These are phyloP conservation scores for Cottus gobio DNA, from an alignment of 2,113 vertebrate genomes.

Conservation along the genomic window DNA sequence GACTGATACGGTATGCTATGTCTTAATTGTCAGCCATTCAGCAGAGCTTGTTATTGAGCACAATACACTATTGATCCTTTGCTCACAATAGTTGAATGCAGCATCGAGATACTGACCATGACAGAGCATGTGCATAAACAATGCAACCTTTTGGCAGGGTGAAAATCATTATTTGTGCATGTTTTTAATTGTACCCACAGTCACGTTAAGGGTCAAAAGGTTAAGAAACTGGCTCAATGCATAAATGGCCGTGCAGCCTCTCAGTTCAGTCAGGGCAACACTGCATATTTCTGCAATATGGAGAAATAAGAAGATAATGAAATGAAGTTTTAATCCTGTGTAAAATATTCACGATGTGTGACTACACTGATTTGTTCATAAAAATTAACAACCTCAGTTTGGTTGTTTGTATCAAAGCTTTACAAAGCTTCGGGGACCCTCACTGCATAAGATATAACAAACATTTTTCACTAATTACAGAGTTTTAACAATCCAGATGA, in stretches of 20 bases:
- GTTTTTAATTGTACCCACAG: constrained; percentile 6
- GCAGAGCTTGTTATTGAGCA: constrained; percentile 46
- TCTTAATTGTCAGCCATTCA: constrained; percentile 46
- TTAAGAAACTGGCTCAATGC: background rate
- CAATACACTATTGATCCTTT: constrained; percentile 57
- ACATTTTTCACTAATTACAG: constrained; percentile 72
- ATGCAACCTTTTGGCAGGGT: background rate
- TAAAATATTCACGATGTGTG: constrained; percentile 69
- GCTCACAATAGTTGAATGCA: constrained; percentile 33
- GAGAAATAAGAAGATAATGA: constrained; percentile 46
- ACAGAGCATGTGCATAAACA: constrained; percentile 50
- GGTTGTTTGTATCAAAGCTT: constrained; percentile 66
- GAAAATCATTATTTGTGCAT: constrained; percentile 2
- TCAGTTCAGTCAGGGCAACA: constrained; percentile 14
- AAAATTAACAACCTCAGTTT: constrained; percentile 59
- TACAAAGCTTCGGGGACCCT: constrained; percentile 60
- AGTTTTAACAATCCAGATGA: constrained; percentile 71
- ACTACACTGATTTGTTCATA: constrained; percentile 56
- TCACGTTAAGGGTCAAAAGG: constrained; percentile 30
- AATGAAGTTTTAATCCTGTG: constrained; percentile 34
- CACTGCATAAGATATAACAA: constrained; percentile 53
- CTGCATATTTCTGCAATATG: constrained; percentile 35
- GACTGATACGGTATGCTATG: constrained; percentile 11
- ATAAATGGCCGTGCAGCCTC: constrained; percentile 29
- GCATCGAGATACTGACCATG: constrained; percentile 44